phyloP scores from a whole-genome alignment of 2,113 vertebrate genomes.

The Pollimyrus isidori region DNA sequence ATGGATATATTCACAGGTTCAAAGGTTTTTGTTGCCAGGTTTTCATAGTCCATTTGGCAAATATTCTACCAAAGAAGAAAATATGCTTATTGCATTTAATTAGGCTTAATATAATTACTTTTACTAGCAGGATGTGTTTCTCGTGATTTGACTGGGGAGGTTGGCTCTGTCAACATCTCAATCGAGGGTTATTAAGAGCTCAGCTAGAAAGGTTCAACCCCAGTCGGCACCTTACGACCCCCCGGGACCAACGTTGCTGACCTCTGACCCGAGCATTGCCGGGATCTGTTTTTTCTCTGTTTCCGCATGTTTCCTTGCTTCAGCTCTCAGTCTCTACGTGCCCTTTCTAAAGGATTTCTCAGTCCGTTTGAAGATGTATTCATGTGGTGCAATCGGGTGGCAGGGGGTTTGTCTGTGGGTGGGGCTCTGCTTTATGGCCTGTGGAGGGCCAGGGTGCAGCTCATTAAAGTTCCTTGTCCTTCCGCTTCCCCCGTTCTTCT shows the following conservation, averaged over 20 bases:
- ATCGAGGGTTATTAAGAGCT: background rate
- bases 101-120: background rate
- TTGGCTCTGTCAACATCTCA: background rate
- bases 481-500: background rate
- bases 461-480: conserved; percentile 26
- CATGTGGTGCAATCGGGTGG: conserved; percentile 8
- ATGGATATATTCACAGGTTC: background rate
- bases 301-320: background rate
- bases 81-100: background rate
- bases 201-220: background rate
- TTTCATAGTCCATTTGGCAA: background rate
- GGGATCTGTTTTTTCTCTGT: background rate
- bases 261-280: background rate
- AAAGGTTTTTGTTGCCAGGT: background rate
- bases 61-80: background rate
- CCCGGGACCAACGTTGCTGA: background rate
- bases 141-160: background rate
- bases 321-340: background rate
- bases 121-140: background rate
- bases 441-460: background rate
- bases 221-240: background rate
- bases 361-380: background rate
- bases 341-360: background rate
- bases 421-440: background rate
- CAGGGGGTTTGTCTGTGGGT: conserved; percentile 14